These are phyloP conservation scores for Antheraea pernyi DNA, from an alignment of 1,140 invertebrate genomes.

Conservation along the genomic window DNA sequence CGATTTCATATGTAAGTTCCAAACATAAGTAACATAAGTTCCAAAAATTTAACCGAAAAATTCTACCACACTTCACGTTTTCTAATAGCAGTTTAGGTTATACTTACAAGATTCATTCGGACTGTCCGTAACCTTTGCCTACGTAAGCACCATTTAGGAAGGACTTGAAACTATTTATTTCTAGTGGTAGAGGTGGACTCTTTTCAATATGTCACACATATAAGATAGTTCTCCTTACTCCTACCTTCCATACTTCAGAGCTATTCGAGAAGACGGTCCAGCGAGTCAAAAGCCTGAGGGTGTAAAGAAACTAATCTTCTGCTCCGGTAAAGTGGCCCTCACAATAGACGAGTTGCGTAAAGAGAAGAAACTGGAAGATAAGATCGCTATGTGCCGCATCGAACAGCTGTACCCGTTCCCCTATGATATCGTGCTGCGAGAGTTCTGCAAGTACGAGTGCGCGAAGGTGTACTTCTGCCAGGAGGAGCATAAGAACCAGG, in stretches of 20 bases:
- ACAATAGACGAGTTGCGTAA: conserved; percentile 86
- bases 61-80: too few species aligned
- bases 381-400: conserved; percentile 88
- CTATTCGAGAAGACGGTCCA: conserved; percentile 80
- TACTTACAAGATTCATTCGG: too few species aligned
- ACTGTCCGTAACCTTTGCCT: too few species aligned
- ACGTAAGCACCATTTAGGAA: too few species aligned
- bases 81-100: too few species aligned
- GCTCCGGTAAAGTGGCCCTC: conserved; percentile 92
- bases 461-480: conserved; percentile 89
- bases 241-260: conserved; percentile 28
- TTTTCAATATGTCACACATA: too few species aligned
- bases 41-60: too few species aligned
- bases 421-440: conserved; percentile 80
- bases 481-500: conserved; percentile 94
- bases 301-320: conserved; percentile 89
- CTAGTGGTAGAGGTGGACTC: too few species aligned
- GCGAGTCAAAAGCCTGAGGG: conserved; percentile 78
- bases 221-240: too few species aligned
- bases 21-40: too few species aligned
- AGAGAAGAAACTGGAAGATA: conserved; percentile 82
- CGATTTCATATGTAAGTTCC: too few species aligned
- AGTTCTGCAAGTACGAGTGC: conserved; percentile 83
- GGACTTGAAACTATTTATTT: too few species aligned
- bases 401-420: conserved; percentile 94